A percentile compares a stretch with the other conserved stretches of the same genome.
Evolutionary conservation across 2,113 vertebrate genomes (phyloP).

Genomic region (Taxidea taxus): DNA sequence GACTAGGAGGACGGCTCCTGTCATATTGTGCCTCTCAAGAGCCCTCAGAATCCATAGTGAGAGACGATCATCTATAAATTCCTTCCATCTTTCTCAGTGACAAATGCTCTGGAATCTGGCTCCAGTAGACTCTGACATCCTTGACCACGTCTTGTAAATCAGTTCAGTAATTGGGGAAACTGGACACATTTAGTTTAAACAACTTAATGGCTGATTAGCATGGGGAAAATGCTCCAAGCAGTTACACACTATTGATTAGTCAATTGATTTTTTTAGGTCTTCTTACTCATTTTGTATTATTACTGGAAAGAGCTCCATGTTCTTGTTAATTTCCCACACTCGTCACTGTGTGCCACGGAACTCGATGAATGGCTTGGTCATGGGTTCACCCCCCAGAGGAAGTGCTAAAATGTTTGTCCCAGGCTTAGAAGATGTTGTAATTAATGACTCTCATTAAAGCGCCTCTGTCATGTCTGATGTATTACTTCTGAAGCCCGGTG

Average conservation of each 20-base stretch:
- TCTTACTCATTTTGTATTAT: conserved; percentile 9
- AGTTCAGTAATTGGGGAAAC: not conserved
- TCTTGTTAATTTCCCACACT: not conserved
- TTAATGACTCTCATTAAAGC: not conserved
- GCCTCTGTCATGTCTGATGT: not conserved
- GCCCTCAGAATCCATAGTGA: not conserved
- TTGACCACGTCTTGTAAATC: conserved; percentile 18
- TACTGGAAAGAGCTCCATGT: conserved; percentile 27
- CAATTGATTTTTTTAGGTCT: conserved; percentile 45
- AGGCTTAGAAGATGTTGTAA: not conserved
- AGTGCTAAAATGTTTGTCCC: not conserved
- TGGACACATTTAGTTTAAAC: conserved; percentile 61
- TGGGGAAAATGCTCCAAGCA: conserved; percentile 43
- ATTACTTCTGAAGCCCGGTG: not conserved
- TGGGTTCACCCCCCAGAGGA: not conserved
- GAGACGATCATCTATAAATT: not conserved
- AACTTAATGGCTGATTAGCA: conserved; percentile 45
- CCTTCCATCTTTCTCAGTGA: not conserved
- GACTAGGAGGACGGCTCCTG: not conserved
- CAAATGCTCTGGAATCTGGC: not conserved
- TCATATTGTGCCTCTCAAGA: not conserved
- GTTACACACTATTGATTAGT: conserved; percentile 26
- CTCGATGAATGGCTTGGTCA: not conserved
- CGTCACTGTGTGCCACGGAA: not conserved
- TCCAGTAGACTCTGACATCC: not conserved